Conservation (phyloP, 2,888 invertebrate species). For the Pecten maximus region DNA sequence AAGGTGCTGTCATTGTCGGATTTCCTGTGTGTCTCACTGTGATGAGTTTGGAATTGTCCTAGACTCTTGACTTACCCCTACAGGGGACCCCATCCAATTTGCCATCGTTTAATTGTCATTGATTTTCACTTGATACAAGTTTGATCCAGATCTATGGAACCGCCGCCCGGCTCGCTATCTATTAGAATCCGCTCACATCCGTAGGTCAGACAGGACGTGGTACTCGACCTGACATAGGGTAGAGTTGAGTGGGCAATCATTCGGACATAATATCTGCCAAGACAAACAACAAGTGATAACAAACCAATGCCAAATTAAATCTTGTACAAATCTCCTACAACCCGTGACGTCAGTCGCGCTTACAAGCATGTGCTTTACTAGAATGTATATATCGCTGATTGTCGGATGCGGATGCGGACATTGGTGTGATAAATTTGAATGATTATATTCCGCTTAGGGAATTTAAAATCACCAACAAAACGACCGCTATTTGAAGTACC, state of each 20-base stretch:
- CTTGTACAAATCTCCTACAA: background rate
- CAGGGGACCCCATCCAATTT: background rate
- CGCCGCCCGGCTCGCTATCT: slow-evolving; percentile 8
- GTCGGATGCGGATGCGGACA: background rate
- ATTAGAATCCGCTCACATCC: slow-evolving; percentile 22
- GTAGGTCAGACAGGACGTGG: background rate
- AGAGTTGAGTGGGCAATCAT: background rate
- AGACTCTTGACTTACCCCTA: background rate
- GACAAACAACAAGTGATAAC: background rate
- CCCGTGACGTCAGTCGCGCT: background rate
- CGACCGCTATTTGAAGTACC: background rate
- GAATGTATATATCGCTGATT: no score
- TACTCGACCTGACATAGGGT: background rate
- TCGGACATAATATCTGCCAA: background rate
- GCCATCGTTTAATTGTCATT: slow-evolving; percentile 30
- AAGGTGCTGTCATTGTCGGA: background rate
- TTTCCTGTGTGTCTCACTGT: background rate
- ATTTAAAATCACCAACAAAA: background rate
- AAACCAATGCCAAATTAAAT: background rate
- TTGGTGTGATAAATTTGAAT: background rate
- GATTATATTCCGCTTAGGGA: background rate
- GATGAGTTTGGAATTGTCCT: background rate
- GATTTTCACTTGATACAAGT: slow-evolving; percentile 22
- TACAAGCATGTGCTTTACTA: no score
- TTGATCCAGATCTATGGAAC: background rate